Conservation (phyloP, 2,113 vertebrate genomes). For the Marmota flaviventris region DNA sequence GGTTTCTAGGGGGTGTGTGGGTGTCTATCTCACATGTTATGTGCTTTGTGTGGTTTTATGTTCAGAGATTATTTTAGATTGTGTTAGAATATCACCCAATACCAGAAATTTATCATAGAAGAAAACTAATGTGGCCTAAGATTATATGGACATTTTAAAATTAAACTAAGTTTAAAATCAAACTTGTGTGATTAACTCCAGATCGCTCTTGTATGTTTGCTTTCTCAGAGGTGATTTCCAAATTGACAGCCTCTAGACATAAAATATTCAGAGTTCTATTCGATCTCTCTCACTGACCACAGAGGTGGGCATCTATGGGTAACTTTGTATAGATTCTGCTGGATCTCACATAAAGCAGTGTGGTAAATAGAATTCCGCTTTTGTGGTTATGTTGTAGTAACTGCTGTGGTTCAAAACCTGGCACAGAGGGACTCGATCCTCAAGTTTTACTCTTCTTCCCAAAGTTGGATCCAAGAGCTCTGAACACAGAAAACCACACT, state of each 20-base stretch:
- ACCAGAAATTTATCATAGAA: neutral
- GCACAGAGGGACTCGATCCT: neutral
- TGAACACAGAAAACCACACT: neutral
- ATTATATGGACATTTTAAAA: conserved; percentile 4
- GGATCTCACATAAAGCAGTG: neutral
- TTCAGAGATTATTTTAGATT: neutral
- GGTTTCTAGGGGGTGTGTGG: neutral
- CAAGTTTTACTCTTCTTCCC: neutral
- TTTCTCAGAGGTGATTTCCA: neutral
- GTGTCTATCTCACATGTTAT: neutral
- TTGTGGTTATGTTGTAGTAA: neutral
- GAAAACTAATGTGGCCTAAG: neutral
- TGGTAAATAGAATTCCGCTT: neutral
- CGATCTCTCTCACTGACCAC: neutral
- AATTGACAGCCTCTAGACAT: neutral
- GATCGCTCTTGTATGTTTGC: neutral
- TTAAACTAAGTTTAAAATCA: neutral
- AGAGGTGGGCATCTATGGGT: neutral
- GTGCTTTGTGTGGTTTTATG: neutral
- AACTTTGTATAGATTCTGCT: neutral
- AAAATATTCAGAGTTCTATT: neutral
- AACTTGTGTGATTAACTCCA: neutral
- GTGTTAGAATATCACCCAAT: neutral
- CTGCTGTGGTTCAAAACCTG: neutral
- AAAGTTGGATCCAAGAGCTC: neutral